Conservation (phyloP, 2,113 vertebrate species). For the Prunella himalayana region DNA sequence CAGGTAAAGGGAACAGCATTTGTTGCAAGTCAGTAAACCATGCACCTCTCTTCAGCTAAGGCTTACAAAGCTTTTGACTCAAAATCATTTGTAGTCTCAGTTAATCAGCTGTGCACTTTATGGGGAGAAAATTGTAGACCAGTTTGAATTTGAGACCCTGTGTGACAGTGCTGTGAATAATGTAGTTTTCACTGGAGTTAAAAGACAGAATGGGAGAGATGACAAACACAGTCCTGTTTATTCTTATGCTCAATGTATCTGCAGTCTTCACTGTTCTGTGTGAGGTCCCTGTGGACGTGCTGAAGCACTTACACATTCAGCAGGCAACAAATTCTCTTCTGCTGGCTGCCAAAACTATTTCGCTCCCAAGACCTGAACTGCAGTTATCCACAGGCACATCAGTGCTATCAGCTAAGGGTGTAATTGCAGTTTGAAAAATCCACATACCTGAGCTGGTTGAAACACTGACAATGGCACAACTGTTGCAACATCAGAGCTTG, state of each 20-base stretch:
- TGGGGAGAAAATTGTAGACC: not conserved
- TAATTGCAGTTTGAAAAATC: not conserved
- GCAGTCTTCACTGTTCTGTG: not conserved
- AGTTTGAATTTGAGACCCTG: not conserved
- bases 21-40: not conserved
- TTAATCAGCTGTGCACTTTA: not conserved
- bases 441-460: not conserved
- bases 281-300: not conserved
- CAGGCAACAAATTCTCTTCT: not conserved
- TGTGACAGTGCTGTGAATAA: not conserved
- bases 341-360: not conserved
- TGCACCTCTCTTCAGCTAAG: not conserved
- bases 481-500: not conserved
- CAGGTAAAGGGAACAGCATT: not conserved
- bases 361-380: not conserved
- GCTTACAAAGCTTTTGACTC: not conserved
- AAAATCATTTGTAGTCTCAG: not conserved
- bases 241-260: not conserved
- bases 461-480: not conserved
- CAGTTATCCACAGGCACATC: not conserved
- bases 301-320: fast-evolving
- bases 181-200: not conserved
- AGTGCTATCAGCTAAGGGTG: not conserved
- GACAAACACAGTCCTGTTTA: not conserved
- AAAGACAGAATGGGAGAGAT: not conserved